Evolutionary conservation across 1,140 invertebrate species (phyloP).

Genomic region (Kradibia gibbosae): DNA sequence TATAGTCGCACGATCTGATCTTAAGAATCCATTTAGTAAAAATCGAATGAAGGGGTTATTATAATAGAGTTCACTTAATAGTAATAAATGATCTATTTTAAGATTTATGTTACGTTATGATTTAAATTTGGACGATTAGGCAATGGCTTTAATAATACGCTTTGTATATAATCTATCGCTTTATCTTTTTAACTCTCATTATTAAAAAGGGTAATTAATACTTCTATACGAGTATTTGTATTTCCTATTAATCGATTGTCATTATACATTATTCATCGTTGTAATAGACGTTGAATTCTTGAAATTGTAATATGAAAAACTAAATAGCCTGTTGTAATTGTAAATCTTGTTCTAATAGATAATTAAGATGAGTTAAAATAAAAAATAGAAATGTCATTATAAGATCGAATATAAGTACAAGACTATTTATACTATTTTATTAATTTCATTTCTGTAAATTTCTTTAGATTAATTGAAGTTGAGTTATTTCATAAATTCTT

Average conservation of each 20-base stretch:
- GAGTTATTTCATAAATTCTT: too few species aligned
- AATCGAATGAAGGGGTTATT: neutral
- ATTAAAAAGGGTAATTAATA: too few species aligned
- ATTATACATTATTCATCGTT: too few species aligned
- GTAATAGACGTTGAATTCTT: neutral
- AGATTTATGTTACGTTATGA: neutral
- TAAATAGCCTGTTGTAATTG: neutral
- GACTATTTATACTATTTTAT: neutral
- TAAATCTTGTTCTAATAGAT: too few species aligned
- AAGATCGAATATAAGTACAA: neutral
- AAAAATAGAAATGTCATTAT: too few species aligned
- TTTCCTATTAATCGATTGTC: too few species aligned
- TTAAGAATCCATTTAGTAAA: neutral
- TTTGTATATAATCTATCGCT: too few species aligned
- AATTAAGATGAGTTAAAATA: too few species aligned
- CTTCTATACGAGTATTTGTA: too few species aligned
- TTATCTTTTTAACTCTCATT: too few species aligned
- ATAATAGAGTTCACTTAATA: neutral
- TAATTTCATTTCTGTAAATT: constrained; percentile 6
- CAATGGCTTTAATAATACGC: neutral
- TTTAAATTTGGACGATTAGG: neutral
- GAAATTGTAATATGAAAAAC: neutral
- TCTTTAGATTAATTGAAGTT: too few species aligned
- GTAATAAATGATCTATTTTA: neutral
- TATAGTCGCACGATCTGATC: neutral